Percentiles rank a stretch among this genome's conserved stretches.
Conservation (phyloP, 1,140 invertebrate species). For the Scaptomyza graminum region DNA sequence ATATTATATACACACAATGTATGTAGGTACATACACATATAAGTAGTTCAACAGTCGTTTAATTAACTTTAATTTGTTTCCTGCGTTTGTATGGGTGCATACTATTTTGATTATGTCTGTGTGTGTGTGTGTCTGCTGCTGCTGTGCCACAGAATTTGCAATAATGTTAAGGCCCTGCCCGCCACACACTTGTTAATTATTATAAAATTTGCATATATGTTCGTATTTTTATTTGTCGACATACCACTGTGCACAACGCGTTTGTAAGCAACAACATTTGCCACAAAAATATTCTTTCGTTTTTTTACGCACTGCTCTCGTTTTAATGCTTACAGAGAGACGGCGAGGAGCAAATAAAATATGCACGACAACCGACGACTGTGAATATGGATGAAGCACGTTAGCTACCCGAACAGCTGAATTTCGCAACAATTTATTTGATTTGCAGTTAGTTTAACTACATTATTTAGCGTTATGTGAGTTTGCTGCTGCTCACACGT, state of each 20-base stretch:
- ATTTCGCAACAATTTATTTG: conserved; percentile 29
- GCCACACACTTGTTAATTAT: conserved; percentile 48
- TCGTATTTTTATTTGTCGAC: conserved; percentile 8
- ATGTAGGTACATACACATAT: conserved; percentile 3
- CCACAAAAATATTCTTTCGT: conserved; percentile 47
- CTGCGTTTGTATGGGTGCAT: conserved; percentile 48
- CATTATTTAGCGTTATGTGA: conserved; percentile 34
- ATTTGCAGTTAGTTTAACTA: conserved; percentile 33
- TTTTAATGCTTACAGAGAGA: conserved; percentile 50
- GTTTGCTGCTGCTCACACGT: conserved; percentile 9
- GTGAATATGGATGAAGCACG: conserved; percentile 27
- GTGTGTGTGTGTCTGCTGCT: conserved; percentile 17
- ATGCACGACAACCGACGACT: conserved; percentile 28
- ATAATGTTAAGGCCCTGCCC: conserved; percentile 41
- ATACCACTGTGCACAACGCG: conserved; percentile 23
- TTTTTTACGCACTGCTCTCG: conserved; percentile 53
- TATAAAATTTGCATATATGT: conserved; percentile 23
- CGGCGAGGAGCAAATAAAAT: conserved; percentile 44
- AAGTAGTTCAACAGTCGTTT: conserved; percentile 37
- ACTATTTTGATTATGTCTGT: conserved; percentile 41
- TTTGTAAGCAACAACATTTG: conserved; percentile 38
- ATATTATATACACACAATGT: conserved; percentile 26
- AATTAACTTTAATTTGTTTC: conserved; percentile 55
- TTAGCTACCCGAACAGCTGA: conserved; percentile 21
- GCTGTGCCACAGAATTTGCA: conserved; percentile 46